Evolutionary conservation across 2,113 vertebrate genomes (phyloP).

Genomic region (Elgaria multicarinata): DNA sequence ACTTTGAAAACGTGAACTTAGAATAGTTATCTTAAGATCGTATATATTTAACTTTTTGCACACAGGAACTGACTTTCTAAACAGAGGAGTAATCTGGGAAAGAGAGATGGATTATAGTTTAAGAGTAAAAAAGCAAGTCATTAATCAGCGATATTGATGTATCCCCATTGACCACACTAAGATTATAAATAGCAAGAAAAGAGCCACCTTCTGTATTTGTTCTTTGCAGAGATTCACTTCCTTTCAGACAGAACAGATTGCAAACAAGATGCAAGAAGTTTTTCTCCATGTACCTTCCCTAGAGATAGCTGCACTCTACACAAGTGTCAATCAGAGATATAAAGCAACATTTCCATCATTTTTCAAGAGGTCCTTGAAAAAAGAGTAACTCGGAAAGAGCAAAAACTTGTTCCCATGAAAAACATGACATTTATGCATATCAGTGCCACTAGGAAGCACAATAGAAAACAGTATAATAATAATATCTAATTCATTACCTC

Average conservation of each 20-base stretch:
- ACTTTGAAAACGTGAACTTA: not conserved
- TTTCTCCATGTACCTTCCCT: not conserved
- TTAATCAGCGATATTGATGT: not conserved
- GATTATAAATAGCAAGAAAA: not conserved
- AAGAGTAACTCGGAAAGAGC: not conserved
- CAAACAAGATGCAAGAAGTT: not conserved
- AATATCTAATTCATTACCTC: slow-evolving; percentile 80
- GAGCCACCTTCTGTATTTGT: not conserved
- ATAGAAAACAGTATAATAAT: not conserved
- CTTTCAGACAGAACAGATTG: not conserved
- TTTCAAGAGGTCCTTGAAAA: not conserved
- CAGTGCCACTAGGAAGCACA: not conserved
- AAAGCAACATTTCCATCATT: not conserved
- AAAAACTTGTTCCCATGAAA: not conserved
- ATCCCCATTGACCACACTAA: not conserved
- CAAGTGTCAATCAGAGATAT: not conserved
- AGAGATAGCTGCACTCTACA: not conserved
- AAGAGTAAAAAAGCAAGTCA: not conserved
- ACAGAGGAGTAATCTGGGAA: not conserved
- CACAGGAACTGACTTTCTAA: not conserved
- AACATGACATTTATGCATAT: not conserved
- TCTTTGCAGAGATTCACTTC: not conserved
- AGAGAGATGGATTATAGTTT: not conserved
- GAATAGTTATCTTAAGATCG: not conserved
- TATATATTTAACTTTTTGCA: not conserved